A percentile compares a stretch with the other conserved stretches of the same genome.
phyloP scores from a whole-genome alignment of 2,113 vertebrate species.

The Carlito syrichta region DNA sequence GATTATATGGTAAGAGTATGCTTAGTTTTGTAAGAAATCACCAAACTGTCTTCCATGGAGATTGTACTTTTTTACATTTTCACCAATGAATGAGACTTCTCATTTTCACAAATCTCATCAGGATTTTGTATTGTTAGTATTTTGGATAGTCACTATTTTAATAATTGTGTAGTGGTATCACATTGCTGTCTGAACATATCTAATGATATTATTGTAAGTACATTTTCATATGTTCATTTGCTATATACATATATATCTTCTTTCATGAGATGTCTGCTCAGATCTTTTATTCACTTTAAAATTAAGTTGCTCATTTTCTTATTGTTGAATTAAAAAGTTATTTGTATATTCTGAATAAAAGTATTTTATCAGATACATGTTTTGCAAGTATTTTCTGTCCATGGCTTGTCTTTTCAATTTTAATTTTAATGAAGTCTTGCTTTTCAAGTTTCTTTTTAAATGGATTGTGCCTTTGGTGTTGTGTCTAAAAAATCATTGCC shows the following conservation, averaged over 20 bases:
- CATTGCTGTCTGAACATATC: neutral
- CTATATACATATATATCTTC: neutral
- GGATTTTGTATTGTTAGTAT: neutral
- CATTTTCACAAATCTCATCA: neutral
- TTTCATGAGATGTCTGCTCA: neutral
- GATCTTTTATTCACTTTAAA: neutral
- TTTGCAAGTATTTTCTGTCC: neutral
- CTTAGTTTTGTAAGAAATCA: neutral
- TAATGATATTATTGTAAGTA: neutral
- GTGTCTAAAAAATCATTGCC: neutral
- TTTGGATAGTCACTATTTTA: neutral
- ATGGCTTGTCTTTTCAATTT: neutral
- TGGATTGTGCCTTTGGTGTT: neutral
- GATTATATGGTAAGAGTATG: neutral
- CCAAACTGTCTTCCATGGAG: neutral
- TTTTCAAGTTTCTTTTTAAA: neutral
- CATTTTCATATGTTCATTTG: neutral
- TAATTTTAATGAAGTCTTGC: neutral
- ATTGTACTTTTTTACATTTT: neutral
- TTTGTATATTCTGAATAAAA: neutral
- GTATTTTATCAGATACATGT: neutral
- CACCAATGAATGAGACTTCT: neutral
- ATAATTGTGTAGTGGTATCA: neutral
- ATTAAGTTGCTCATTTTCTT: neutral
- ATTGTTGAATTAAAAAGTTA: neutral